phyloP scores from a whole-genome alignment of 2,888 invertebrate genomes.

The Himalopsyche anomala region DNA sequence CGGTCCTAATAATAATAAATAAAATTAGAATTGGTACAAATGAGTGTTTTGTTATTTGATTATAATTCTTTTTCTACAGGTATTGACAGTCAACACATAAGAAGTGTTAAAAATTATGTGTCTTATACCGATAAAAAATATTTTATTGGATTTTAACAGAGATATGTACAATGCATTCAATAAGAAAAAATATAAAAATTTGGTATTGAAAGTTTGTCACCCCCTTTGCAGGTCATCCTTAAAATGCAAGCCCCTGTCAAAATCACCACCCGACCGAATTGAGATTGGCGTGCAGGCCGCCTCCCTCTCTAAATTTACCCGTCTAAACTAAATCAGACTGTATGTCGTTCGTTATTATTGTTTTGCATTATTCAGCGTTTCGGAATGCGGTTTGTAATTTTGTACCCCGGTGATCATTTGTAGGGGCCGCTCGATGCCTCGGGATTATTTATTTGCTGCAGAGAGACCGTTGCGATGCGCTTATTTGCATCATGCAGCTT shows the following conservation, averaged over 20 bases:
- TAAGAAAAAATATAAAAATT: too few species aligned
- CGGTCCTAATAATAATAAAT: too few species aligned
- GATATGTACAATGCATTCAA: too few species aligned
- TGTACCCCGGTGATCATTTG: constrained; percentile 8
- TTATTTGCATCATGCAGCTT: not conserved
- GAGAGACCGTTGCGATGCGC: not conserved
- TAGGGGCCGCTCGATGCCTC: not conserved
- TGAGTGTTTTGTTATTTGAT: too few species aligned
- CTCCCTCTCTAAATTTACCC: constrained; percentile 27
- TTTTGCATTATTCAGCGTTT: constrained; percentile 55
- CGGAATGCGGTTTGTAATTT: constrained; percentile 51
- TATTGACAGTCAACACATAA: too few species aligned
- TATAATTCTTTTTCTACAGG: too few species aligned
- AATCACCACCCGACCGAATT: not conserved
- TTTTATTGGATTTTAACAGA: too few species aligned
- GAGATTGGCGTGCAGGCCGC: not conserved
- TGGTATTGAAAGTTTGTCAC: not conserved
- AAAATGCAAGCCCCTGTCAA: constrained; percentile 27
- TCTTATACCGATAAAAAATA: too few species aligned
- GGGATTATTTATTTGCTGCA: not conserved
- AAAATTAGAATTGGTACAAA: too few species aligned
- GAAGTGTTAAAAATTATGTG: too few species aligned
- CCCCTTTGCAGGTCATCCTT: not conserved
- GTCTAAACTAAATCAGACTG: constrained; percentile 35
- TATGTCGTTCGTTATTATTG: constrained; percentile 45